A percentile compares a stretch with the other conserved stretches of the same genome.
Conservation (phyloP, 2,113 vertebrate species). For the Sterrhoptilus dennistouni region DNA sequence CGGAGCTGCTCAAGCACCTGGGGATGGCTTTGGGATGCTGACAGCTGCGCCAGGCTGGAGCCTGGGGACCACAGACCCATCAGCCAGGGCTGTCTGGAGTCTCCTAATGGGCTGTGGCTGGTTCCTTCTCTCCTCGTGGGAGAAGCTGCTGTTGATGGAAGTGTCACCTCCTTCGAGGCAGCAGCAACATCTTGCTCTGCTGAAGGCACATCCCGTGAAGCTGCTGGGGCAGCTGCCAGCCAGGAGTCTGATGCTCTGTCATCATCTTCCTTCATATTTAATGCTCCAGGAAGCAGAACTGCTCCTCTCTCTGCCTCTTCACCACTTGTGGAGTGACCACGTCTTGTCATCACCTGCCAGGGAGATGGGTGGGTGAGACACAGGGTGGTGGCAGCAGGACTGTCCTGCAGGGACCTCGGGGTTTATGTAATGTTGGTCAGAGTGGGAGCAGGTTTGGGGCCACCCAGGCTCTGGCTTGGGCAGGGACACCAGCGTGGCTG, state of each 20-base stretch:
- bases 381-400: background rate
- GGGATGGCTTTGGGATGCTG: background rate
- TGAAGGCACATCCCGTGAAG: background rate
- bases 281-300: background rate
- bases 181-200: background rate
- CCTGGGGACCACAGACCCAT: background rate
- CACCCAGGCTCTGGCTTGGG: background rate
- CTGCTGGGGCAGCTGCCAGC: background rate
- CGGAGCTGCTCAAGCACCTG: background rate
- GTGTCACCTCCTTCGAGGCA: background rate
- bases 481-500: background rate
- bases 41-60: background rate
- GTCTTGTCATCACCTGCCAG: background rate
- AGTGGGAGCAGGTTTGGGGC: background rate
- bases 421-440: background rate
- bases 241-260: background rate
- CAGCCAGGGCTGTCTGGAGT: background rate
- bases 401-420: background rate
- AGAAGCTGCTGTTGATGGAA: background rate
- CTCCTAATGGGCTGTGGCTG: background rate
- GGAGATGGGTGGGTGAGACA: rapidly evolving
- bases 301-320: background rate
- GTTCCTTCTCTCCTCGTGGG: background rate
- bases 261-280: background rate
- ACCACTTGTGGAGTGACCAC: background rate